Base-by-base conservation (phyloP, 2,888 invertebrate species). In the Nemoura dubitans region DNA sequence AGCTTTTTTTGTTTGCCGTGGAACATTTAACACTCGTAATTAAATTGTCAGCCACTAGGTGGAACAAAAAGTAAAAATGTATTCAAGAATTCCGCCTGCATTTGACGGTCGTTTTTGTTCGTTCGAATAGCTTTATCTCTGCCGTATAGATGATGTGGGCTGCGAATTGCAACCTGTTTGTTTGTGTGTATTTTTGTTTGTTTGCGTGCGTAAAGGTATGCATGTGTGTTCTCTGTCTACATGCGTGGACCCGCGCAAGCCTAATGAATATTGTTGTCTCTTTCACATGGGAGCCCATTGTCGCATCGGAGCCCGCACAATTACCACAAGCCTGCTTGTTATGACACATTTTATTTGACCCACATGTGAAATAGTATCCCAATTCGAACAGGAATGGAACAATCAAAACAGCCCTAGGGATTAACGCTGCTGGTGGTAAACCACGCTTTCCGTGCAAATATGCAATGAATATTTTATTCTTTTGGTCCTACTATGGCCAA, bases 291-390 rank as follows among this genome's bases (percentile, higher is more conserved):
- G 6, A 1, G 14, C 3, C 59, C 59, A 59, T 59, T 59, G 59
- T 59, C 59, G 21, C 6, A 21, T 2, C 59, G 21, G 21, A 1
- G 59, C 59, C 59, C 59, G 21, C 21, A 59, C 59, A 59, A 59
- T 59, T 21, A 14, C 59, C 36, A 21, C 59, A 59, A 10, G 5
- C 36, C 36, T 36, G 5, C 36, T 1, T 59, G 59, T 59, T 59
- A 59, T 59, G 59, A 59, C 59, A 59, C 59, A 59, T 59, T 59
- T 59, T 59, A 59, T 59, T 59, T 10, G 59, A 59, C 59, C 59
- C 59, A 21, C 59, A 59, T 59, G 59, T 21, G 59, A 59, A 59
- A 59, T 59, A 59, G 59, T 59, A 59, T 59, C 59, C 59, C 16
- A 59, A 59, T 59, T 21, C 59, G 6, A 21, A 59, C 59, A 59